Conservation (phyloP, 1,140 invertebrate species). For the Campodea augens region DNA sequence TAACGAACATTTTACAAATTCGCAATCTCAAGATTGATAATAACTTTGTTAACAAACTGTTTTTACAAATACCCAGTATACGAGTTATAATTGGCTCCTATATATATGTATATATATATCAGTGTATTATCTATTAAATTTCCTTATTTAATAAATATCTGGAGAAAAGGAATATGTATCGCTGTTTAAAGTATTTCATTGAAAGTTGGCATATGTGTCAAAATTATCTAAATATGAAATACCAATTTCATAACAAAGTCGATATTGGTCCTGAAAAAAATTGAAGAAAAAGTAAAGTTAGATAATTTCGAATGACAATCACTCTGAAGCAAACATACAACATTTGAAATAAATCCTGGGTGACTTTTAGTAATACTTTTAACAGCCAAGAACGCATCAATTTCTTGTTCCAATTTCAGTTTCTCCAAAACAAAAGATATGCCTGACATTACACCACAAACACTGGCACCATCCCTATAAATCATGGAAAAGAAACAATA, state of each 20-base stretch:
- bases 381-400: conserved; percentile 22
- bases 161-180: no score
- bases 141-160: no score
- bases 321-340: neutral
- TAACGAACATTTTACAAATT: no score
- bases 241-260: neutral
- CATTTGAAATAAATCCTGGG: neutral
- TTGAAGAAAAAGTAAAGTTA: neutral
- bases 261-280: neutral
- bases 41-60: no score
- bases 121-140: no score
- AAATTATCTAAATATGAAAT: neutral
- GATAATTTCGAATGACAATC: neutral
- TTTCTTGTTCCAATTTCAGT: conserved; percentile 23
- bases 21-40: no score
- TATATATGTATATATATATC: no score
- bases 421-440: conserved; percentile 22
- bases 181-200: no score
- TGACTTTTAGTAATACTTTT: conserved; percentile 18
- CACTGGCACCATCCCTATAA: conserved; percentile 21
- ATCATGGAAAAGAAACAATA: neutral
- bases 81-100: no score
- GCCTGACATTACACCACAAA: conserved; percentile 20
- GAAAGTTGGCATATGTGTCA: neutral
- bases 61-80: no score